Conservation (phyloP, 2,797 vertebrate species). For the Melanotaenia trifasciata region DNA sequence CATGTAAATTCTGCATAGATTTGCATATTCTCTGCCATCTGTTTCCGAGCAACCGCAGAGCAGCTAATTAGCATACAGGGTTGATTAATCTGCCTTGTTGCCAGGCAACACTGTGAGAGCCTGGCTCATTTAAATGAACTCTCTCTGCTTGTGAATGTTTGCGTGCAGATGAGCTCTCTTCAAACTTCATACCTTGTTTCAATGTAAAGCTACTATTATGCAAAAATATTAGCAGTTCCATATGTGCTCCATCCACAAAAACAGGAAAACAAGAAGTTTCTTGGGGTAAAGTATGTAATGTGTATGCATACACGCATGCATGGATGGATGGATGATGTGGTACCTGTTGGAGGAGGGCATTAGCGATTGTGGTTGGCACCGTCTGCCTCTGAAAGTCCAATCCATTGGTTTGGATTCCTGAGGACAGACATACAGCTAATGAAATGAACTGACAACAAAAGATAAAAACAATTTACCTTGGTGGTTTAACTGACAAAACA, state of each 20-base stretch:
- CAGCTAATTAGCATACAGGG: constrained; percentile 97
- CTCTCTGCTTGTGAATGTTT: constrained; percentile 60
- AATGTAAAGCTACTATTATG: constrained; percentile 4
- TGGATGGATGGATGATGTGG: constrained; percentile 10
- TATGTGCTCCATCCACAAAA: constrained; percentile 15
- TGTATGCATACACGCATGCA: not conserved
- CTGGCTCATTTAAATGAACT: constrained; percentile 78
- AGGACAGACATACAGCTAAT: constrained; percentile 59
- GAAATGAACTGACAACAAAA: constrained; percentile 5
- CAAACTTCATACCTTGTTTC: constrained; percentile 47
- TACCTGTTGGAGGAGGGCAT: constrained; percentile 99
- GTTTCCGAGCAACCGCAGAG: constrained; percentile 96
- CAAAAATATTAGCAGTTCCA: not conserved
- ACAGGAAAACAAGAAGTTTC: constrained; percentile 10
- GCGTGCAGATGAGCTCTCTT: constrained; percentile 51
- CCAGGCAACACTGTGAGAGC: constrained; percentile 78
- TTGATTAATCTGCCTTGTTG: constrained; percentile 93
- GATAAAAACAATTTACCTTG: not conserved
- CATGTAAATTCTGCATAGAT: constrained; percentile 99
- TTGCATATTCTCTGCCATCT: constrained; percentile 99
- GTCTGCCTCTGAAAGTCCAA: constrained; percentile 98
- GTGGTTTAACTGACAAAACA: constrained; percentile 2
- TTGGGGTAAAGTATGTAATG: constrained; percentile 4
- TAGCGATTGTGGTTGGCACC: constrained; percentile 93
- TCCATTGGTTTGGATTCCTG: constrained; percentile 96